A percentile compares a stretch with the other conserved stretches of the same genome.
These are phyloP conservation scores for Rhyacophila brunnea DNA, from an alignment of 1,140 invertebrate species.

Conservation along the genomic window DNA sequence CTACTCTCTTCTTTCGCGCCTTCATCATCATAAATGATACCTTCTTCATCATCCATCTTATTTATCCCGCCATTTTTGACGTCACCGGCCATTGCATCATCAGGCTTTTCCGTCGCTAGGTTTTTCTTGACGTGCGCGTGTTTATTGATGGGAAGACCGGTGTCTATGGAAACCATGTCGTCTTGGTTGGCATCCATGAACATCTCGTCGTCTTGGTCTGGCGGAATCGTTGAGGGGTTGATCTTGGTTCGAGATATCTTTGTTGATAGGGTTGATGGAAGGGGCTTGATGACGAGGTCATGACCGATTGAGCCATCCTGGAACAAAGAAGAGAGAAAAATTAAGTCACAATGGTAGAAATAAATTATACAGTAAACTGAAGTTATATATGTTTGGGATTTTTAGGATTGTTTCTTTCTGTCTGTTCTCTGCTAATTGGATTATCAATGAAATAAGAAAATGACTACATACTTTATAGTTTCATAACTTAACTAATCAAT, in stretches of 20 bases:
- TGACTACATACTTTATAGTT: no score
- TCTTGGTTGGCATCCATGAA: conserved; percentile 64
- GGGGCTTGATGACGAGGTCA: conserved; percentile 81
- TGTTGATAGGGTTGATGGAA: conserved; percentile 65
- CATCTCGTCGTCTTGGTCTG: conserved; percentile 72
- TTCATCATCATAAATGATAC: conserved; percentile 22
- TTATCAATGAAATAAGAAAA: no score
- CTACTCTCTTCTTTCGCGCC: conserved; percentile 25
- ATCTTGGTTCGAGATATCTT: conserved; percentile 54
- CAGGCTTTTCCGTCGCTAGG: neutral
- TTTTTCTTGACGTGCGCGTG: conserved; percentile 32
- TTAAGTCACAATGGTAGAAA: no score
- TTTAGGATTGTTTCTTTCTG: no score
- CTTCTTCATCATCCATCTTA: conserved; percentile 29
- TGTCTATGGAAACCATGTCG: conserved; percentile 59
- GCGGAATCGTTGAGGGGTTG: conserved; percentile 42
- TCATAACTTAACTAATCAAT: no score
- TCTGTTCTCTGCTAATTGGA: no score
- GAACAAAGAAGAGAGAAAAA: conserved; percentile 39
- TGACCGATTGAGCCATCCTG: conserved; percentile 90
- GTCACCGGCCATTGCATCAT: neutral
- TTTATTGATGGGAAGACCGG: conserved; percentile 53
- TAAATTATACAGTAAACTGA: no score
- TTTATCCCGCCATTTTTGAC: conserved; percentile 4
- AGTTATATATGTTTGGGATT: no score